Percentiles rank a stretch among this genome's conserved stretches.
These are phyloP conservation scores for Platygyra sinensis DNA, from an alignment of 64 coral and sea anemone genomes.

Conservation along the genomic window DNA sequence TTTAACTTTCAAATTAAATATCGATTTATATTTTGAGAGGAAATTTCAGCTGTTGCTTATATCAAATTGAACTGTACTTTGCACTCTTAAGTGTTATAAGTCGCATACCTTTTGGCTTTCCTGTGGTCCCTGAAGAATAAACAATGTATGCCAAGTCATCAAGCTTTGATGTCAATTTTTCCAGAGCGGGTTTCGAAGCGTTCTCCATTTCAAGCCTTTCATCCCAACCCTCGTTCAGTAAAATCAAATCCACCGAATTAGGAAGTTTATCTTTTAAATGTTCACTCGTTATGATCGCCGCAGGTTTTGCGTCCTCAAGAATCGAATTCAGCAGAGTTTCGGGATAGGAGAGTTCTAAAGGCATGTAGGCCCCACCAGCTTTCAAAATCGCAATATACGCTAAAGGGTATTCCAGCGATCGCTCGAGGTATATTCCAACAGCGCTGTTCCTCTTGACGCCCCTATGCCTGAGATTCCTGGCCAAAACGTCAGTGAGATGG, in stretches of 20 bases:
- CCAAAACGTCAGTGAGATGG: slow-evolving; percentile 67
- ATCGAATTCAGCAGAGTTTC: slow-evolving; percentile 70
- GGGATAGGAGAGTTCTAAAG: slow-evolving; percentile 80
- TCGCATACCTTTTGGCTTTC: slow-evolving; percentile 82
- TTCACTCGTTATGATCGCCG: slow-evolving; percentile 56
- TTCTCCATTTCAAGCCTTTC: slow-evolving; percentile 65
- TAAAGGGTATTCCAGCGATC: slow-evolving; percentile 80
- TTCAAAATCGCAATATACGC: slow-evolving; percentile 76
- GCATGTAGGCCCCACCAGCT: slow-evolving; percentile 90
- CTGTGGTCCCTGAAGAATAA: slow-evolving; percentile 92
- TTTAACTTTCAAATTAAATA: no score
- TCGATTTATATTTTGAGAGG: no score
- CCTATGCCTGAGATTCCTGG: slow-evolving; percentile 73
- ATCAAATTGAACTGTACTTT: slow-evolving; percentile 9
- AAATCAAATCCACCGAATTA: slow-evolving; percentile 37
- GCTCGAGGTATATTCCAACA: slow-evolving; percentile 86
- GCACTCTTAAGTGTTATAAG: neutral
- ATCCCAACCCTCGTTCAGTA: slow-evolving; percentile 79
- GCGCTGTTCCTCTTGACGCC: slow-evolving; percentile 65
- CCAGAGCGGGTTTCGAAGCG: slow-evolving; percentile 2
- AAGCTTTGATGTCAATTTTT: slow-evolving; percentile 17
- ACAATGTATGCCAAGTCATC: slow-evolving; percentile 89
- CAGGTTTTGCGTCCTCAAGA: slow-evolving; percentile 77
- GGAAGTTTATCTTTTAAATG: slow-evolving; percentile 70
- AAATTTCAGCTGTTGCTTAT: neutral